A percentile compares a stretch with the other conserved stretches of the same genome.
phyloP scores from a whole-genome alignment of 2,113 vertebrate genomes.

The Galeopterus variegatus region DNA sequence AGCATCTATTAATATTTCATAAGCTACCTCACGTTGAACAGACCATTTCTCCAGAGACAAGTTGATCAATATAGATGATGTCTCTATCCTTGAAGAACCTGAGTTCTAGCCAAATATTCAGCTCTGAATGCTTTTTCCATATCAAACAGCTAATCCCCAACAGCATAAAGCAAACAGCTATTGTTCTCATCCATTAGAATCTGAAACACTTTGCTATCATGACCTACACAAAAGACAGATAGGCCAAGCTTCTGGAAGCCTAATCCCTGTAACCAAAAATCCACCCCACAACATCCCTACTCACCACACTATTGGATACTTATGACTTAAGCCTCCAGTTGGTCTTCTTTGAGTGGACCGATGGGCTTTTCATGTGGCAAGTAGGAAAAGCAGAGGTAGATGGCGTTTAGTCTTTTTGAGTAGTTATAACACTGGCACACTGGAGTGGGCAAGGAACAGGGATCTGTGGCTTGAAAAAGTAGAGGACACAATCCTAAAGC shows the following conservation, averaged over 20 bases:
- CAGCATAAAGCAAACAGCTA: conserved; percentile 76
- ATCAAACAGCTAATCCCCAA: conserved; percentile 79
- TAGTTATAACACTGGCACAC: neutral
- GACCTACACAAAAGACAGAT: conserved; percentile 62
- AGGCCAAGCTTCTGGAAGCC: conserved; percentile 35
- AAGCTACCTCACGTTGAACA: conserved; percentile 76
- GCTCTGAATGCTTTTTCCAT: conserved; percentile 64
- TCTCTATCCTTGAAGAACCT: conserved; percentile 74
- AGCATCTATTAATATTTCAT: conserved; percentile 68
- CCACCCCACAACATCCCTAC: accelerated
- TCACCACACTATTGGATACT: neutral
- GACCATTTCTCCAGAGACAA: conserved; percentile 78
- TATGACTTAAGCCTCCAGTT: neutral
- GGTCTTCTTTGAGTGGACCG: neutral
- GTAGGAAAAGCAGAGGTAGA: conserved; percentile 70
- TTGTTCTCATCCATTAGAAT: conserved; percentile 75
- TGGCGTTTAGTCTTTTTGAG: neutral
- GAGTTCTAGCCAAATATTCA: conserved; percentile 71
- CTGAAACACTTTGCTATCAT: conserved; percentile 63
- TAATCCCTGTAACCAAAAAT: neutral
- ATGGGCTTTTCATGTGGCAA: neutral
- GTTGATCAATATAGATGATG: conserved; percentile 79
- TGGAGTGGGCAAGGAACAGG: conserved; percentile 13
- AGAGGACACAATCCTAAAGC: conserved; percentile 38
- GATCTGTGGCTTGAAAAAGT: conserved; percentile 55